Base-by-base conservation (phyloP, 2,888 invertebrate species). In the Pasiphila rectangulata region DNA sequence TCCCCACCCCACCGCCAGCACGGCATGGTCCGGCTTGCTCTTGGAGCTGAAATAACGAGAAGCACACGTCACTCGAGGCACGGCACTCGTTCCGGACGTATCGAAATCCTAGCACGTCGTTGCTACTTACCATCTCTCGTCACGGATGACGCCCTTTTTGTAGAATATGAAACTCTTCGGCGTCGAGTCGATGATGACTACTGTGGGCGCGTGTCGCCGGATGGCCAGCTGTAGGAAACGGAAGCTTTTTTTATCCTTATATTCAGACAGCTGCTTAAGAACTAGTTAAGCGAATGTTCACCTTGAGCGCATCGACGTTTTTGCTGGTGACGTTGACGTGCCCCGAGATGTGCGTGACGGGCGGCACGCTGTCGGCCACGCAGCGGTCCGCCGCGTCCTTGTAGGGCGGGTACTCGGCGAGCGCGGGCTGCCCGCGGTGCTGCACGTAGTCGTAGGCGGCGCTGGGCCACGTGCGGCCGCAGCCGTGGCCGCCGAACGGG, bases 1-100 rank as follows among this genome's bases (percentile, higher is more conserved):
- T 38, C 75, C 79, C 83, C 83, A 86, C 0, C 85, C 85, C 48
- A 85, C 84, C 5, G 82, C 83, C 55, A 81, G 48, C 61, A 84
- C 77, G 0, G 85, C 85, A 63, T 85, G 85, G 39, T 51, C 45
- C 50, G 64, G 51, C 29, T 56, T 53, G 21, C 47, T 41, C 57
- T 74, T 72, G 2, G 56, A 56, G 53, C 84, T 84, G 70, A 0
- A 59, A 61, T 17, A n/a, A 38, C 9, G 15, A 25, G 25, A 12
- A 9, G 4, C 23, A 4, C 1, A 9, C 9, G 1, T n/a, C n/a
- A n/a, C n/a, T n/a, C n/a, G n/a, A n/a, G n/a, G n/a, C n/a, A n/a
- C n/a, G n/a, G n/a, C n/a, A n/a, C n/a, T n/a, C n/a, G n/a, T n/a
- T n/a, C n/a, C n/a, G n/a, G n/a, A 15, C 27, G 7, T 6, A 9